These are phyloP conservation scores for Myzus persicae DNA, from an alignment of 1,140 invertebrate genomes.

Conservation along the genomic window DNA sequence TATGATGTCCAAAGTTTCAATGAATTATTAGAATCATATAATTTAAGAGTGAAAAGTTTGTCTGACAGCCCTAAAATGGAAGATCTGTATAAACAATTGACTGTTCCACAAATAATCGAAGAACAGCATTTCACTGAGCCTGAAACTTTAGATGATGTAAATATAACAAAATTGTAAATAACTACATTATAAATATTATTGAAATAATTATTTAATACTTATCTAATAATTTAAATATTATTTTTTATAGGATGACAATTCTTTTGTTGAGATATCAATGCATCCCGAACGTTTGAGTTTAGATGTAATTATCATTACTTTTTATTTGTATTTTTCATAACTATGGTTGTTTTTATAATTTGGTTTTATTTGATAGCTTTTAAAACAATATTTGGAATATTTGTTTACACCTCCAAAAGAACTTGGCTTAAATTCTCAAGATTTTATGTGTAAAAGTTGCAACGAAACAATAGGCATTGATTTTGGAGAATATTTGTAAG, in stretches of 20 bases:
- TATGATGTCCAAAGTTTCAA: constrained; percentile 32
- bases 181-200: not conserved
- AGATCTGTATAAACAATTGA: constrained; percentile 36
- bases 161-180: not conserved
- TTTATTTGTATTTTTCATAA: not conserved
- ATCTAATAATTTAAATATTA: not conserved
- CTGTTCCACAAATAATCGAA: constrained; percentile 15
- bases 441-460: constrained; percentile 86
- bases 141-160: not conserved
- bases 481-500: constrained; percentile 66
- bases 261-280: constrained; percentile 21
- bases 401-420: constrained; percentile 78
- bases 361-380: constrained; percentile 59
- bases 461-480: constrained; percentile 80
- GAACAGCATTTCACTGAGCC: not conserved
- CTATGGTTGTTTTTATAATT: constrained; percentile 25
- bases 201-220: not conserved
- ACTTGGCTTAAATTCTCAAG: constrained; percentile 83
- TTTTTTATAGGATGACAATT: constrained; percentile 21
- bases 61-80: not conserved
- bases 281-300: constrained; percentile 44
- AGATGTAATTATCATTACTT: constrained; percentile 38
- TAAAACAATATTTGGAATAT: constrained; percentile 59
- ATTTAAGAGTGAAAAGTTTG: not conserved
- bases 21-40: constrained; percentile 47